phyloP scores from a whole-genome alignment of 2,888 invertebrate genomes.

The Acronicta psi region DNA sequence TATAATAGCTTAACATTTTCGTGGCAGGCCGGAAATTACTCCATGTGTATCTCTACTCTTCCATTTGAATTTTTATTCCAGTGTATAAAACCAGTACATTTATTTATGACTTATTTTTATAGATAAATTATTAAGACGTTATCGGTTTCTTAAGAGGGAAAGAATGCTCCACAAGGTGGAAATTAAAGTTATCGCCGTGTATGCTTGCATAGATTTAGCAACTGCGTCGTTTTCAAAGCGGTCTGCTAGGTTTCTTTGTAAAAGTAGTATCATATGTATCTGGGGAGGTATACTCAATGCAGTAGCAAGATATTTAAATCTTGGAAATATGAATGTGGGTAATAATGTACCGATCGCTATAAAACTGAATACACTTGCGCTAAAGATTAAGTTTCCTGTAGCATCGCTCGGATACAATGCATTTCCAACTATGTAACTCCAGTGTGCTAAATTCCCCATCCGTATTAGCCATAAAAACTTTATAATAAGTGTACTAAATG shows the following conservation, averaged over 20 bases:
- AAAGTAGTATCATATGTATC: conserved; percentile 70
- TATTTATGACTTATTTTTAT: no score
- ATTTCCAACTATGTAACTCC: conserved; percentile 73
- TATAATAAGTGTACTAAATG: conserved; percentile 54
- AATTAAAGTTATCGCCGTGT: conserved; percentile 63
- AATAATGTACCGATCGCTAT: conserved; percentile 63
- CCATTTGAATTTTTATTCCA: no score
- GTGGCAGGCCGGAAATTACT: no score
- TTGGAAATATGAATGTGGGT: conserved; percentile 67
- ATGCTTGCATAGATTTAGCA: conserved; percentile 61
- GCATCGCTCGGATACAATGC: conserved; percentile 61
- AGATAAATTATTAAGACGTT: no score
- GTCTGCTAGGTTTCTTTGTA: conserved; percentile 59
- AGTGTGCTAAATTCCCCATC: conserved; percentile 70
- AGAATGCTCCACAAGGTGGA: conserved; percentile 69
- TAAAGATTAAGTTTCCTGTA: conserved; percentile 56
- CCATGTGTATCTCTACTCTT: no score
- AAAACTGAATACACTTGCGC: conserved; percentile 62
- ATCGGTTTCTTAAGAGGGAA: conserved; percentile 40
- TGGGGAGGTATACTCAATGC: conserved; percentile 73
- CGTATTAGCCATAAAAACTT: conserved; percentile 68
- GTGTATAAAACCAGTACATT: no score
- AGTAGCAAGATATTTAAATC: conserved; percentile 63
- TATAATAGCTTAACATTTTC: no score
- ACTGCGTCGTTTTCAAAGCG: conserved; percentile 60